Conservation (phyloP, 1,140 invertebrate species). For the Bradysia coprophila region DNA sequence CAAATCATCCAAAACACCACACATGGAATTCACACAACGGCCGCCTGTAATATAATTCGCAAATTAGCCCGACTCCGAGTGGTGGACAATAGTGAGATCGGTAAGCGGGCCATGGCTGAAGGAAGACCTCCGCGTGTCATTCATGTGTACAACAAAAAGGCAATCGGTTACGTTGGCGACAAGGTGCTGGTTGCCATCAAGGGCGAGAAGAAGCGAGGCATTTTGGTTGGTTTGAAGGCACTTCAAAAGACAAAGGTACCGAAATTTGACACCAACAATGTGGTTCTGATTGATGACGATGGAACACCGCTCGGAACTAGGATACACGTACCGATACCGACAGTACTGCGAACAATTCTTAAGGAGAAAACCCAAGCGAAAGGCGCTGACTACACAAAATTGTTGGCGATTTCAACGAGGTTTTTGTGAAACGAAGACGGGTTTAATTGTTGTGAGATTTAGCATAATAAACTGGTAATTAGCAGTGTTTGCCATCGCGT, state of each 20-base stretch:
- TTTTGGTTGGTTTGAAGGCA: slow-evolving; percentile 83
- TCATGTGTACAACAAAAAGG: slow-evolving; percentile 71
- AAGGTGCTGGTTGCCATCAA: slow-evolving; percentile 89
- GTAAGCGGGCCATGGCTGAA: slow-evolving; percentile 81
- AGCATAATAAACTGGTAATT: too few relatives aligned
- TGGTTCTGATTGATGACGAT: slow-evolving; percentile 90
- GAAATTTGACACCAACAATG: slow-evolving; percentile 90
- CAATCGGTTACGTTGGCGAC: slow-evolving; percentile 46
- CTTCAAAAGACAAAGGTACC: slow-evolving; percentile 68
- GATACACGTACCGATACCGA: slow-evolving; percentile 88
- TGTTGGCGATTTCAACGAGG: slow-evolving; percentile 79
- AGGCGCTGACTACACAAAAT: slow-evolving; percentile 85
- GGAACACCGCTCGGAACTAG: slow-evolving; percentile 84
- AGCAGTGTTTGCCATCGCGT: too few relatives aligned
- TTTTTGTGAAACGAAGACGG: slow-evolving; percentile 66
- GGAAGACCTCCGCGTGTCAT: slow-evolving; percentile 82
- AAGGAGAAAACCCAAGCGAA: slow-evolving; percentile 67
- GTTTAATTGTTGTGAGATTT: too few relatives aligned
- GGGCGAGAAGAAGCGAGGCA: slow-evolving; percentile 91
- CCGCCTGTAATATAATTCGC: slow-evolving; percentile 37
- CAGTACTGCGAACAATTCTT: slow-evolving; percentile 68
- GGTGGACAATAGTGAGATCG: slow-evolving; percentile 91
- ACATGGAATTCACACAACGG: slow-evolving; percentile 32
- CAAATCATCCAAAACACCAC: too few relatives aligned
- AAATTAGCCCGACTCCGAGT: slow-evolving; percentile 65